Base-by-base conservation (phyloP, 2,113 vertebrate species). In the Patagioenas fasciata region DNA sequence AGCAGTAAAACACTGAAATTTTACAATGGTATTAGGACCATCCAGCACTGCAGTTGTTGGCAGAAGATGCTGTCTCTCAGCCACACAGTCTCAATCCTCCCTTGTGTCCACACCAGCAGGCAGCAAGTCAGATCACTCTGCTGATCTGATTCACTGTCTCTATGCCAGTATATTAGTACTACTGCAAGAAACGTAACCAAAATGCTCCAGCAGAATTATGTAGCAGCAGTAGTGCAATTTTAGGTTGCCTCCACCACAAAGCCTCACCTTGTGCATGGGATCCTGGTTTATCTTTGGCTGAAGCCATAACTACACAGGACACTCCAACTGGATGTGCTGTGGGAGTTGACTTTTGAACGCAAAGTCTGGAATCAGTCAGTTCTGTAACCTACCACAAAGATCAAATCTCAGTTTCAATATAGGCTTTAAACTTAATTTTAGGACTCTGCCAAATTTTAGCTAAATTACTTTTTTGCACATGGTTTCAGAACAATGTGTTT, bases 281-380 rank as follows among this genome's bases (percentile, higher is more conserved):
- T 44, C 13, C 12, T 67, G 25, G 4, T 38, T 87, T n/a, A 42
- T 12, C 50, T 75, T 53, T 34, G 32, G 20, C 36, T 65, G 66
- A 69, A 91, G 61, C 18, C 31, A 40, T 53, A 80, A 26, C 48
- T 24, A n/a, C 26, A 23, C 18, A 17, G 50, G 54, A 64, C 50
- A 10, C 13, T 38, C 67, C 69, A 83, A 11, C 13, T 13, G 18
- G 6, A 9, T 0, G 0, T 1, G 9, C 36, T 47, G 31, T 13
- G 11, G 5, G 21, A 88, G 15, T 0, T 80, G 31, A 20, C 47
- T 72, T 80, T 18, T 38, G 29, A 90, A 57, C 28, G 70, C 2
- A 51, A 56, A 1, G 24, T 25, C 29, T 71, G 34, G 36, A 78
- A 58, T 38, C 66, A 47, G 61, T 21, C 11, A 47, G 38, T 48